Conservation (phyloP, 1,140 invertebrate species). For the Drosophila navojoa region DNA sequence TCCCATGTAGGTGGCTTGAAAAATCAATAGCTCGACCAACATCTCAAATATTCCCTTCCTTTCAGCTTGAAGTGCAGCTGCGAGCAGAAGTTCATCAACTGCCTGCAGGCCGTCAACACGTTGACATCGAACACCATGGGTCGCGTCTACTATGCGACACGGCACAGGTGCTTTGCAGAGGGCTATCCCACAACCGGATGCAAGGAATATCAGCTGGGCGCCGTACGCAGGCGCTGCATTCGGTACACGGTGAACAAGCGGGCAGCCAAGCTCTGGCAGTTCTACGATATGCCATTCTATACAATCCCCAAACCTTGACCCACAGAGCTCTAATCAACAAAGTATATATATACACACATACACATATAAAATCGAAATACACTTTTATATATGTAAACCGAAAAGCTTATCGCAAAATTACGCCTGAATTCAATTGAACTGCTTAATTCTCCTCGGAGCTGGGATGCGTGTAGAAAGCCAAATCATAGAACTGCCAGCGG, state of each 20-base stretch:
- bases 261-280: conserved; percentile 85
- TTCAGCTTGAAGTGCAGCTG: conserved; percentile 87
- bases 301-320: conserved; percentile 36
- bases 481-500: conserved; percentile 86
- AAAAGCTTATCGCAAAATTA: background rate
- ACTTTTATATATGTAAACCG: background rate
- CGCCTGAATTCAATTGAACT: conserved; percentile 21
- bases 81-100: conserved; percentile 88
- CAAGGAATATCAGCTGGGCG: conserved; percentile 81
- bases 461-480: conserved; percentile 83
- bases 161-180: conserved; percentile 88
- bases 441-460: conserved; percentile 24
- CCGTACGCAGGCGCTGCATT: conserved; percentile 84
- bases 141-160: conserved; percentile 88
- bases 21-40: conserved; percentile 54
- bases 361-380: background rate
- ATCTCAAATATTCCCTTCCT: conserved; percentile 32
- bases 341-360: background rate
- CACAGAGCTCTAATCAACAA: conserved; percentile 6
- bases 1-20: conserved; percentile 76
- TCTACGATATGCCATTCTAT: conserved; percentile 86
- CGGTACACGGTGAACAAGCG: conserved; percentile 85
- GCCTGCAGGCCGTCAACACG: conserved; percentile 85
- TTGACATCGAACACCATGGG: conserved; percentile 86
- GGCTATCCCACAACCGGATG: conserved; percentile 87